Evolutionary conservation across 2,113 vertebrate genomes (phyloP).

Genomic region (Stercorarius parasiticus): DNA sequence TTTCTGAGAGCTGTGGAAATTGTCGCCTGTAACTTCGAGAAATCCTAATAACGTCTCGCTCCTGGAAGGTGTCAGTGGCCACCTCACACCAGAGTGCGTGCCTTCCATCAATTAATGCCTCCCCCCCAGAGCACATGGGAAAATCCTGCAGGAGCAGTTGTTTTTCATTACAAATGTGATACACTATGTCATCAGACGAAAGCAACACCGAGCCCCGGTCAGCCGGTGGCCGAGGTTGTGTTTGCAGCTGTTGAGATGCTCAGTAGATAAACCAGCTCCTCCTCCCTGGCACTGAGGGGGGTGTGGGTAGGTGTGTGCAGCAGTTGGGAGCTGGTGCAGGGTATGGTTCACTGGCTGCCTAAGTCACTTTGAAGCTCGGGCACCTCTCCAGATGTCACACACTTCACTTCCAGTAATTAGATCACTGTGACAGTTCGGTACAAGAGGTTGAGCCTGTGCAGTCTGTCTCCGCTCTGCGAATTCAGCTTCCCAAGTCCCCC

Average conservation of each 20-base stretch:
- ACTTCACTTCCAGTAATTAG: conserved; percentile 58
- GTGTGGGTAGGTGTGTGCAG: not conserved
- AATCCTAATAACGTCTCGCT: not conserved
- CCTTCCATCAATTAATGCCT: not conserved
- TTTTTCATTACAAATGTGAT: not conserved
- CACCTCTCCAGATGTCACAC: conserved; percentile 51
- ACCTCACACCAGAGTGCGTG: accelerated
- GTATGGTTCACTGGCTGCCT: not conserved
- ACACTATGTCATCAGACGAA: not conserved
- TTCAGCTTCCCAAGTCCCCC: not conserved
- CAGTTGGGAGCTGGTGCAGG: not conserved
- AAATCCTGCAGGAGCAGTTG: not conserved
- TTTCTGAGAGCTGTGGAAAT: not conserved
- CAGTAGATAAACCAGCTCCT: not conserved
- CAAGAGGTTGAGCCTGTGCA: conserved; percentile 14
- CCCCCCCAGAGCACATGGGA: not conserved
- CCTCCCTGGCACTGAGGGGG: not conserved
- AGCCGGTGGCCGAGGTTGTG: not conserved
- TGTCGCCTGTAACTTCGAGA: not conserved
- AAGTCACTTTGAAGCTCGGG: conserved; percentile 23
- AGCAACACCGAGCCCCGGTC: not conserved
- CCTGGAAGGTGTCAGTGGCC: not conserved
- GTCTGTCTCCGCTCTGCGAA: not conserved
- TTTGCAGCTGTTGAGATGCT: not conserved
- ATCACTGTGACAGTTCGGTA: conserved; percentile 21